A percentile compares a stretch with the other conserved stretches of the same genome.
phyloP scores from a whole-genome alignment of 1,140 invertebrate species.

The Hyles vespertilio region DNA sequence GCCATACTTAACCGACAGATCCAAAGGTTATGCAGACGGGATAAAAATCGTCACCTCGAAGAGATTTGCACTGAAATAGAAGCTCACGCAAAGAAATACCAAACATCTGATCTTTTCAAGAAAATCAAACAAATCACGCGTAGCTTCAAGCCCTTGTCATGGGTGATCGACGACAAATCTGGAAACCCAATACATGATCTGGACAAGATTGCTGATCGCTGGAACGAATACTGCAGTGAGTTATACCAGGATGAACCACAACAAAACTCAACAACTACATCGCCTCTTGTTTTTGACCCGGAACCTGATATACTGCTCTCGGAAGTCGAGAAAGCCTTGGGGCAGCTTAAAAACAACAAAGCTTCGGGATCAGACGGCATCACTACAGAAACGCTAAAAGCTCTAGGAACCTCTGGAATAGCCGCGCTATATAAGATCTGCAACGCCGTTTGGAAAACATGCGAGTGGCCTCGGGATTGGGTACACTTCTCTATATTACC shows the following conservation, averaged over 20 bases:
- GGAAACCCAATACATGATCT: background rate
- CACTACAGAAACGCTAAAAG: background rate
- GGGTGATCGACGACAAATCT: slow-evolving; percentile 1
- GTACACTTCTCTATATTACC: slow-evolving; percentile 17
- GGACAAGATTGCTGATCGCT: background rate
- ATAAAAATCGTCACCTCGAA: background rate
- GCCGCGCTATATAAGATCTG: background rate
- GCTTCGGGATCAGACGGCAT: background rate
- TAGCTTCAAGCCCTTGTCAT: background rate
- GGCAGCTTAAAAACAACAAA: slow-evolving; percentile 1
- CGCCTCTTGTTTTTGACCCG: background rate
- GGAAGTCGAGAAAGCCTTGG: background rate
- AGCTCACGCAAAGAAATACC: background rate
- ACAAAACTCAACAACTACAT: background rate
- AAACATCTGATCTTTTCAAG: slow-evolving; percentile 1
- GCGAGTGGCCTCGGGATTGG: background rate
- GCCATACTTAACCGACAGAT: background rate
- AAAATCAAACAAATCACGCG: background rate
- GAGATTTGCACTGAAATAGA: background rate
- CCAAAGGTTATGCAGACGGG: background rate
- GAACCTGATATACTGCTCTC: background rate
- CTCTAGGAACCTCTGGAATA: background rate
- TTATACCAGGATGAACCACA: background rate
- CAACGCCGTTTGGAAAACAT: background rate
- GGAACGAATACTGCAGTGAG: background rate